These are phyloP conservation scores for Orcinus orca DNA, from an alignment of 2,113 vertebrate species.

Conservation along the genomic window DNA sequence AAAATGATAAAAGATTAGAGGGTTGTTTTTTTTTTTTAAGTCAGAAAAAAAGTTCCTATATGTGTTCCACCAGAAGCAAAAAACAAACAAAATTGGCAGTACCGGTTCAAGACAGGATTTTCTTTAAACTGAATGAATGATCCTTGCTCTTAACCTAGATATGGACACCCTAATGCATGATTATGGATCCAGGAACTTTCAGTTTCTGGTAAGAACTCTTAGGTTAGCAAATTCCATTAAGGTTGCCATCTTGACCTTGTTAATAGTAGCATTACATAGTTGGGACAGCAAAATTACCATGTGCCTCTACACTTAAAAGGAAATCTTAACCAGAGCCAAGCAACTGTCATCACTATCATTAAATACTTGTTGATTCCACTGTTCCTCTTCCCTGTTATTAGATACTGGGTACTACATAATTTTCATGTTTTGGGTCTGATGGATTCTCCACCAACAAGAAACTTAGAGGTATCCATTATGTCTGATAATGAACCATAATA, in stretches of 20 bases:
- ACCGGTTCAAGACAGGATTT: not conserved
- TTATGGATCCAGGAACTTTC: not conserved
- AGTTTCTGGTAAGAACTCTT: not conserved
- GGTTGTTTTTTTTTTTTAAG: not conserved
- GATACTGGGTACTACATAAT: not conserved
- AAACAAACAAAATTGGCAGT: not conserved
- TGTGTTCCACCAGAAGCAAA: not conserved
- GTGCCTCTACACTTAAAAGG: not conserved
- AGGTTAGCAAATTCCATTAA: not conserved
- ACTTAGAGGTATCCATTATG: not conserved
- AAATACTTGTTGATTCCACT: not conserved
- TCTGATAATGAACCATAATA: constrained; percentile 9
- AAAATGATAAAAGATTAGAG: not conserved
- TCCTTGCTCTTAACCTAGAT: not conserved
- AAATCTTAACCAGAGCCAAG: constrained; percentile 37
- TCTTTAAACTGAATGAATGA: not conserved
- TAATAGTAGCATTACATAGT: not conserved
- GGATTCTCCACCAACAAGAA: not conserved
- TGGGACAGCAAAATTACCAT: not conserved
- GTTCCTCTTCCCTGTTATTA: not conserved
- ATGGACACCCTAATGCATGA: not conserved
- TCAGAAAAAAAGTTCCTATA: not conserved
- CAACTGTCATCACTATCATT: not conserved
- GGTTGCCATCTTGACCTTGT: not conserved
- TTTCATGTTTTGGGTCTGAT: not conserved